Evolutionary conservation across 2,888 invertebrate genomes (phyloP).

Genomic region (Himalopsyche kuldschensis): DNA sequence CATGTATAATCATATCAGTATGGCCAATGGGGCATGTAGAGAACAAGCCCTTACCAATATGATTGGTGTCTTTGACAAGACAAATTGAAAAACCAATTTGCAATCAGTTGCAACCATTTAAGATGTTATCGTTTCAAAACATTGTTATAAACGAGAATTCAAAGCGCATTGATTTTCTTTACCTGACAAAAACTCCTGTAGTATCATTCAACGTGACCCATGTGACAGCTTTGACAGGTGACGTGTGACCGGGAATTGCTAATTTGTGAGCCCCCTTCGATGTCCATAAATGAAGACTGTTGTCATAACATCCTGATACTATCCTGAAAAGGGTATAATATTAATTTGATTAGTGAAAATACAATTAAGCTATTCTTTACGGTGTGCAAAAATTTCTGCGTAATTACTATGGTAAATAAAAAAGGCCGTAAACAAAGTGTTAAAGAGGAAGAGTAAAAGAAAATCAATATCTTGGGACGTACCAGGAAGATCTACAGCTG

Average conservation of each 20-base stretch:
- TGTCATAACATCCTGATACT: conserved; percentile 90
- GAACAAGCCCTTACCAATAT: no score
- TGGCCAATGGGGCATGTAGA: no score
- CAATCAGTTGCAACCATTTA: no score
- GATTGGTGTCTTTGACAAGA: no score
- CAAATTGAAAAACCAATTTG: no score
- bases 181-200: conserved; percentile 71
- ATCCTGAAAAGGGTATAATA: conserved; percentile 64
- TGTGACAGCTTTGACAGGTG: conserved; percentile 83
- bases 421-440: no score
- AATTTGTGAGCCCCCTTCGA: conserved; percentile 80
- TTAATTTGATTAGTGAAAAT: background rate
- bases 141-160: conserved; percentile 2
- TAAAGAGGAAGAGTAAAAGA: background rate
- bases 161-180: conserved; percentile 47
- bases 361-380: no score
- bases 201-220: conserved; percentile 77
- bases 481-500: conserved; percentile 32
- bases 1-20: no score
- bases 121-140: no score
- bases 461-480: background rate
- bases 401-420: no score
- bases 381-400: no score
- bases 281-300: conserved; percentile 88
- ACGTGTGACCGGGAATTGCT: conserved; percentile 83